phyloP scores from a whole-genome alignment of 2,888 invertebrate species.

The Cheilosia grossa region DNA sequence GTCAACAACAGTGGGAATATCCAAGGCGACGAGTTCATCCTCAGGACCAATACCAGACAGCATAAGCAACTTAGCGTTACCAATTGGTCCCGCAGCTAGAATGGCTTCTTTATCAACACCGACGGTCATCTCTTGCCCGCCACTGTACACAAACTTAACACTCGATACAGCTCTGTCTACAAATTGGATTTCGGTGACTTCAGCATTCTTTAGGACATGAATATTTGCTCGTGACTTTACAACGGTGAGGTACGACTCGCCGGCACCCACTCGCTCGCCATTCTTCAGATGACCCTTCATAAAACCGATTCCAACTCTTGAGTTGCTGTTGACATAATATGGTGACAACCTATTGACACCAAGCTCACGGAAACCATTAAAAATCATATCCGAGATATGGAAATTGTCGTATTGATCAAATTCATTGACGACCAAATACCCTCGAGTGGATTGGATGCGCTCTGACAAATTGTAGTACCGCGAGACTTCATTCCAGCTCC shows the following conservation, averaged over 20 bases:
- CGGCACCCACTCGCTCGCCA: conserved; percentile 89
- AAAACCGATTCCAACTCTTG: conserved; percentile 84
- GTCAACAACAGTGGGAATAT: conserved; percentile 76
- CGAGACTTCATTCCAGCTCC: conserved; percentile 90
- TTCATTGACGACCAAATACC: conserved; percentile 83
- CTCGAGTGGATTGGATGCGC: conserved; percentile 65
- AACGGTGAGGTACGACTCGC: conserved; percentile 87
- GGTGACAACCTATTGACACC: conserved; percentile 75
- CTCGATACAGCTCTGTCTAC: conserved; percentile 82
- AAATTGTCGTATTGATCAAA: conserved; percentile 78
- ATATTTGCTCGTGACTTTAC: conserved; percentile 85
- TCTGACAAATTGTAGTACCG: conserved; percentile 91
- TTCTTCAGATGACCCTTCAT: conserved; percentile 84
- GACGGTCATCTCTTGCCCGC: conserved; percentile 70
- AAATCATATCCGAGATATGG: conserved; percentile 78
- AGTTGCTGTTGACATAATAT: conserved; percentile 80
- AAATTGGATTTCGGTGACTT: conserved; percentile 85
- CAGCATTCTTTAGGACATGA: conserved; percentile 85
- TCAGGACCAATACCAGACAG: conserved; percentile 81
- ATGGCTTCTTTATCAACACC: conserved; percentile 80
- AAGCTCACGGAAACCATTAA: conserved; percentile 82
- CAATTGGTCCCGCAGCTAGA: conserved; percentile 80
- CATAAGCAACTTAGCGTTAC: conserved; percentile 80
- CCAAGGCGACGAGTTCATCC: conserved; percentile 75
- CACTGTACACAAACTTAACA: conserved; percentile 84